Percentiles rank a stretch among this genome's conserved stretches.
These are phyloP conservation scores for Zonotrichia albicollis DNA, from an alignment of 2,797 vertebrate species.

Conservation along the genomic window DNA sequence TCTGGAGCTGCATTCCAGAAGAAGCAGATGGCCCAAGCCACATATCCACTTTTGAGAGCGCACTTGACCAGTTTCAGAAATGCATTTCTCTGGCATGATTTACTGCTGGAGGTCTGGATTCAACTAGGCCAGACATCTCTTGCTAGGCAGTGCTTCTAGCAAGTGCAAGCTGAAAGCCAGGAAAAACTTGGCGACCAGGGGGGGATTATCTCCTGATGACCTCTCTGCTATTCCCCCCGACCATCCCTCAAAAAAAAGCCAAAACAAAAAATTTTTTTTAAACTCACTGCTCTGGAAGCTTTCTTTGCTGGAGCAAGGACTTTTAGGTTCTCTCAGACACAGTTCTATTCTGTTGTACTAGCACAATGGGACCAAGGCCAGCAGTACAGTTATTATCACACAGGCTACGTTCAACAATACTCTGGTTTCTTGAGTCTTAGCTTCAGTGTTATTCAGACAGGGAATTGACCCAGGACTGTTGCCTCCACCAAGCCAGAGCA, in stretches of 20 bases:
- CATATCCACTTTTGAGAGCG: not conserved
- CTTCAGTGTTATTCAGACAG: not conserved
- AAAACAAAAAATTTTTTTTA: not conserved
- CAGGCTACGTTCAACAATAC: not conserved
- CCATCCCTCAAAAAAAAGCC: accelerated
- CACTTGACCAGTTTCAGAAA: not conserved
- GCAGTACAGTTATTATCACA: not conserved
- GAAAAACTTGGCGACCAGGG: not conserved
- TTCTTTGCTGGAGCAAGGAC: not conserved
- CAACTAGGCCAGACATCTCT: not conserved
- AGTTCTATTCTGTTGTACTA: not conserved
- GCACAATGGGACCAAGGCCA: accelerated
- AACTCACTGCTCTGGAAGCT: not conserved
- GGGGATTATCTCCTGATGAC: not conserved
- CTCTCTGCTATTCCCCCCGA: too few species aligned
- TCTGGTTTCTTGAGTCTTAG: not conserved
- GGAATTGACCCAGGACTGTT: not conserved
- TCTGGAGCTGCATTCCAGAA: slow-evolving; percentile 43
- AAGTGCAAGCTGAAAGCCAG: not conserved
- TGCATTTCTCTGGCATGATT: not conserved
- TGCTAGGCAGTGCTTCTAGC: not conserved
- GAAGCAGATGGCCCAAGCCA: not conserved
- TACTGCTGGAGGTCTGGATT: not conserved
- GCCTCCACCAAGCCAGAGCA: not conserved
- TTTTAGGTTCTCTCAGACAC: not conserved